Evolutionary conservation across 2,113 vertebrate species (phyloP).

Genomic region (Cricetomys ansorgei): DNA sequence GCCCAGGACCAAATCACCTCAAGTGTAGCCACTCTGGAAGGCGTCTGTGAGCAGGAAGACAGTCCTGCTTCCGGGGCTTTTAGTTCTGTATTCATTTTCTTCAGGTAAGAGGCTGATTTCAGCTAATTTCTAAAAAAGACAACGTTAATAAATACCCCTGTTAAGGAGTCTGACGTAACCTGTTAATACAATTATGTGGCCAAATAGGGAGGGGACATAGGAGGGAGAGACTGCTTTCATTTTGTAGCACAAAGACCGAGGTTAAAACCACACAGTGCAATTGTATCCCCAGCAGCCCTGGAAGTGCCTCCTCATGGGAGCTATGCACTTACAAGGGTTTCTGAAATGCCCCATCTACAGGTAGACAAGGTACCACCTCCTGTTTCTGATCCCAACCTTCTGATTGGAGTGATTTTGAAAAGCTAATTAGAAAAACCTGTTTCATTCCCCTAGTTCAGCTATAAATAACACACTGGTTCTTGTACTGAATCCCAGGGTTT

Average conservation of each 20-base stretch:
- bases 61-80: slow-evolving; percentile 48
- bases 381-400: slow-evolving; percentile 63
- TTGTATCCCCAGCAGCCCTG: slow-evolving; percentile 44
- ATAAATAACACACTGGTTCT: slow-evolving; percentile 34
- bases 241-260: slow-evolving; percentile 57
- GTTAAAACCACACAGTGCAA: slow-evolving; percentile 38
- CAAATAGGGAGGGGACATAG: background rate
- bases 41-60: slow-evolving; percentile 55
- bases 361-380: background rate
- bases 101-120: slow-evolving; percentile 54
- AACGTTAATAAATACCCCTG: slow-evolving; percentile 8
- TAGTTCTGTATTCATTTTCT: slow-evolving; percentile 69
- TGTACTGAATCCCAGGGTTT: background rate
- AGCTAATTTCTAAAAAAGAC: background rate
- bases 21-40: slow-evolving; percentile 13
- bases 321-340: slow-evolving; percentile 58
- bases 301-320: slow-evolving; percentile 34
- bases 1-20: slow-evolving; percentile 62
- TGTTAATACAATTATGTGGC: slow-evolving; percentile 6
- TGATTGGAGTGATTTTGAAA: slow-evolving; percentile 66
- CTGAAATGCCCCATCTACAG: slow-evolving; percentile 31
- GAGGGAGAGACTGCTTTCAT: slow-evolving; percentile 42
- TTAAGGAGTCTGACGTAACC: slow-evolving; percentile 15
- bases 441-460: slow-evolving; percentile 13
- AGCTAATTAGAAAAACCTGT: slow-evolving; percentile 60